These are phyloP conservation scores for Chironomus tentans DNA, from an alignment of 2,888 invertebrate genomes.

Conservation along the genomic window DNA sequence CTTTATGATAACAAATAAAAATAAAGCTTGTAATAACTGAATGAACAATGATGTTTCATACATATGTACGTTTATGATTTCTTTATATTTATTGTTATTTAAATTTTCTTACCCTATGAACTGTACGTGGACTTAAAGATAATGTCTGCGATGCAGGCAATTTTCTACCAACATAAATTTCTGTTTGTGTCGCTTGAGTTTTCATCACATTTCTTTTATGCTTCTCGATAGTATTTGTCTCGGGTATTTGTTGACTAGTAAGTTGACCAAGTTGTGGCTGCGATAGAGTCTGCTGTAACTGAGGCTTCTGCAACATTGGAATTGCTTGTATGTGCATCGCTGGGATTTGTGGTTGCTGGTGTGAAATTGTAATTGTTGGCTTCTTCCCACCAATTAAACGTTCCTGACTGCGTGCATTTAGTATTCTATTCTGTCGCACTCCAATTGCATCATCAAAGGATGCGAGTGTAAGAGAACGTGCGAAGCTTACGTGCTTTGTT, in stretches of 20 bases:
- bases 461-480: slow-evolving; percentile 75
- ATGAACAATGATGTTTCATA: background rate
- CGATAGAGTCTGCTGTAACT: slow-evolving; percentile 17
- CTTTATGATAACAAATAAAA: slow-evolving; percentile 35
- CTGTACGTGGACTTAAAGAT: slow-evolving; percentile 70
- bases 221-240: slow-evolving; percentile 50
- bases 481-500: slow-evolving; percentile 85
- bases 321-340: slow-evolving; percentile 29
- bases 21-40: background rate
- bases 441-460: slow-evolving; percentile 67
- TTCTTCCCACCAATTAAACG: slow-evolving; percentile 67
- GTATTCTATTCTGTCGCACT: slow-evolving; percentile 41
- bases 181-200: slow-evolving; percentile 87
- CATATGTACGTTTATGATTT: background rate
- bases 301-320: slow-evolving; percentile 15
- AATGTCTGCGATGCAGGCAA: slow-evolving; percentile 60
- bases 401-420: slow-evolving; percentile 53
- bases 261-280: slow-evolving; percentile 29
- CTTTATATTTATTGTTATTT: background rate
- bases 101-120: slow-evolving; percentile 56
- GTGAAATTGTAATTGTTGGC: slow-evolving; percentile 37
- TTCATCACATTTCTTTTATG: slow-evolving; percentile 74
- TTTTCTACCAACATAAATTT: slow-evolving; percentile 62
- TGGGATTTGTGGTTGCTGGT: slow-evolving; percentile 28
- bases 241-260: slow-evolving; percentile 36